These are phyloP conservation scores for Arion vulgaris DNA, from an alignment of 1,140 invertebrate species.

Conservation along the genomic window DNA sequence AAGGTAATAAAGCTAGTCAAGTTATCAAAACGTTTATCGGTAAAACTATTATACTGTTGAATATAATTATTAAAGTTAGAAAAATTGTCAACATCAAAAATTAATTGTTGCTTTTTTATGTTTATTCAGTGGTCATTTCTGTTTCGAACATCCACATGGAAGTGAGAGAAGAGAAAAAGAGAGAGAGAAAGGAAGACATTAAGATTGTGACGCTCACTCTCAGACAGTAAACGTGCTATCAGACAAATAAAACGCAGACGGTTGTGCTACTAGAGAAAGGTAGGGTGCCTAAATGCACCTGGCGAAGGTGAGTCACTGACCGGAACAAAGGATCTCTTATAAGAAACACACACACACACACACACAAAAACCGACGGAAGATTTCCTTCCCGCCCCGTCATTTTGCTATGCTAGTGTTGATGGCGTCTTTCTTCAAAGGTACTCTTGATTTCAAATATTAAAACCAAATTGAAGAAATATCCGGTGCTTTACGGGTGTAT, in stretches of 20 bases:
- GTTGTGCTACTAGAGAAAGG: not conserved
- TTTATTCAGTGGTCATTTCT: not conserved
- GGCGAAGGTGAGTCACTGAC: slow-evolving; percentile 6
- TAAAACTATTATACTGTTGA: not conserved
- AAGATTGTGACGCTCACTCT: not conserved
- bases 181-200: not conserved
- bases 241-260: not conserved
- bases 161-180: too few relatives aligned
- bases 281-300: not conserved
- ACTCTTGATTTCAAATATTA: too few relatives aligned
- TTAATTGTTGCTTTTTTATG: not conserved
- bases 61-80: not conserved
- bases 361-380: not conserved
- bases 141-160: not conserved
- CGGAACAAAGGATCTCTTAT: not conserved
- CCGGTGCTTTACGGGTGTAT: too few relatives aligned
- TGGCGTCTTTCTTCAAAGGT: not conserved
- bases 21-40: too few relatives aligned
- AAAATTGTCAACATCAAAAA: not conserved
- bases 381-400: not conserved
- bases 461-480: too few relatives aligned
- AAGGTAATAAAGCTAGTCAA: too few relatives aligned
- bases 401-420: not conserved
- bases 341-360: too few relatives aligned
- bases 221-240: not conserved